Evolutionary conservation across 2,888 invertebrate genomes (phyloP).

Genomic region (Boloria selene): DNA sequence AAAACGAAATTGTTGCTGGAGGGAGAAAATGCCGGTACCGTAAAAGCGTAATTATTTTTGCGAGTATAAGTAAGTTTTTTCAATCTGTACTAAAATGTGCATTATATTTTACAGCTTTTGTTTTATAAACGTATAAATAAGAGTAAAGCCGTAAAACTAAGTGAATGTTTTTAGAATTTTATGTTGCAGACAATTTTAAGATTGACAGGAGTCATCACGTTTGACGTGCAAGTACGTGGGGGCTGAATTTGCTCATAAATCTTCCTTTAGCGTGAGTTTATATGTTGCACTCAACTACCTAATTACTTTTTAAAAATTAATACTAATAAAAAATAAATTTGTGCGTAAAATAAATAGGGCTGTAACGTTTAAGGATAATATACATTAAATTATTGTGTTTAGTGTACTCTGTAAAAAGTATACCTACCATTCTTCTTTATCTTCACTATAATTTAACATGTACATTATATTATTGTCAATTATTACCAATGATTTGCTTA

Average conservation of each 20-base stretch:
- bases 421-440: too few species aligned
- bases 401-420: too few species aligned
- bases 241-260: slow-evolving; percentile 71
- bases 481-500: too few species aligned
- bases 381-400: too few species aligned
- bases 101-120: slow-evolving; percentile 20
- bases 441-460: too few species aligned
- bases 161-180: slow-evolving; percentile 41
- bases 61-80: slow-evolving; percentile 17
- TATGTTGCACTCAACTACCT: slow-evolving; percentile 46
- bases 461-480: too few species aligned
- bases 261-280: slow-evolving; percentile 57
- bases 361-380: too few species aligned
- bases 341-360: too few species aligned
- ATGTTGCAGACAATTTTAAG: slow-evolving; percentile 60
- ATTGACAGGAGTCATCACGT: slow-evolving; percentile 71
- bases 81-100: slow-evolving; percentile 19
- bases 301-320: not conserved
- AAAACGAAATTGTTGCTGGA: slow-evolving; percentile 31
- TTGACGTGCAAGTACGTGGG: slow-evolving; percentile 60
- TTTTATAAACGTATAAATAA: slow-evolving; percentile 22
- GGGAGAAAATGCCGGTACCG: slow-evolving; percentile 19
- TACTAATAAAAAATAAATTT: not conserved
- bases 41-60: slow-evolving; percentile 25
- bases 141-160: slow-evolving; percentile 12